Conservation (phyloP, 2,888 invertebrate genomes). For the Julus scanicus region DNA sequence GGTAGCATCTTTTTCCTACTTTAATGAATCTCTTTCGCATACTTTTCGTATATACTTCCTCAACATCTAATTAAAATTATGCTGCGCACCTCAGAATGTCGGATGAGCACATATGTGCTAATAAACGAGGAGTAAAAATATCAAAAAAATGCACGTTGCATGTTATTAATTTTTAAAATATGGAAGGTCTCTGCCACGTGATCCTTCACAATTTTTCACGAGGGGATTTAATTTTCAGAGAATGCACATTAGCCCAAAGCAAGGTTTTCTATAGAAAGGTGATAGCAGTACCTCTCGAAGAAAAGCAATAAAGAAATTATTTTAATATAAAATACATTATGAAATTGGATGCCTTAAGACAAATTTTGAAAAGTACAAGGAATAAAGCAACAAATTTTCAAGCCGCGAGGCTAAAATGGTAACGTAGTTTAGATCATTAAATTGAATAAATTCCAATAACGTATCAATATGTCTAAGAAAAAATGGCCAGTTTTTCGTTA, state of each 20-base stretch:
- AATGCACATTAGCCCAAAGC: slow-evolving; percentile 10
- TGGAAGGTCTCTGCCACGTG: slow-evolving; percentile 9
- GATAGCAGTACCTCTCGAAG: background rate
- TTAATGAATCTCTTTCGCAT: slow-evolving; percentile 3
- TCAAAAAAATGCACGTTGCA: background rate
- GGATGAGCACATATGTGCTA: slow-evolving; percentile 17
- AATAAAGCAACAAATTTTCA: too few relatives aligned
- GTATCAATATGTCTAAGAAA: too few relatives aligned
- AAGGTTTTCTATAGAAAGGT: background rate
- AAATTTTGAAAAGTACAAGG: background rate
- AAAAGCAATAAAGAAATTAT: background rate
- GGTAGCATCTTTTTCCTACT: slow-evolving; percentile 13
- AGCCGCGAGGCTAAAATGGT: too few relatives aligned
- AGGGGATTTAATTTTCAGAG: background rate
- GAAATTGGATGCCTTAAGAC: background rate
- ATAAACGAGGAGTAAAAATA: slow-evolving; percentile 13
- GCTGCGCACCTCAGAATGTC: slow-evolving; percentile 7
- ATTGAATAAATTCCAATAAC: too few relatives aligned
- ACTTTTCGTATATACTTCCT: background rate
- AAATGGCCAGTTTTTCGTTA: too few relatives aligned
- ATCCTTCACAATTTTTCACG: background rate
- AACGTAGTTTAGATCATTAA: too few relatives aligned
- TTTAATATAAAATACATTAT: slow-evolving; percentile 15
- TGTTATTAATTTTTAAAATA: slow-evolving; percentile 34
- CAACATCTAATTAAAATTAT: slow-evolving; percentile 25